A percentile compares a stretch with the other conserved stretches of the same genome.
Evolutionary conservation across 2,113 vertebrate genomes (phyloP).

Genomic region (Dermatemys mawii): DNA sequence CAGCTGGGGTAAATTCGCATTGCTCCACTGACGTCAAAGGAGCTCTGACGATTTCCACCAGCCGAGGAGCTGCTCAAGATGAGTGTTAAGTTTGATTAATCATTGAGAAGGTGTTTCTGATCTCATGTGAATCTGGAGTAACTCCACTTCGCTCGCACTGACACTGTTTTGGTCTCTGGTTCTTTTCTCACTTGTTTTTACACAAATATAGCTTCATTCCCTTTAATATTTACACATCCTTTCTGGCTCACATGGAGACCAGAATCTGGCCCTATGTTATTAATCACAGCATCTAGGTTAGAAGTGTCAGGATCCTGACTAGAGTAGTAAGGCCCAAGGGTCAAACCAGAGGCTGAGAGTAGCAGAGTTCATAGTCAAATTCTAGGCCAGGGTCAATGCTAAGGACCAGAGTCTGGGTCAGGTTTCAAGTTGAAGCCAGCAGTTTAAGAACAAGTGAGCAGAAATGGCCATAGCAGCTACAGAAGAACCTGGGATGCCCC

Average conservation of each 20-base stretch:
- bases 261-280: neutral
- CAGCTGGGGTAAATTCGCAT: neutral
- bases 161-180: neutral
- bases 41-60: neutral
- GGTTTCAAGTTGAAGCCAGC: too few relatives aligned
- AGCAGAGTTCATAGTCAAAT: too few relatives aligned
- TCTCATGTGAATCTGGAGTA: neutral
- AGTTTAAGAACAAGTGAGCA: too few relatives aligned
- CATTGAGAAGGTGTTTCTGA: neutral
- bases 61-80: rapidly evolving
- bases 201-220: neutral
- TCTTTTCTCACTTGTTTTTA: neutral
- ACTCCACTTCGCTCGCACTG: neutral
- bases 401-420: too few relatives aligned
- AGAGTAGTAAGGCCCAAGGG: too few relatives aligned
- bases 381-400: too few relatives aligned
- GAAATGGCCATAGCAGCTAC: too few relatives aligned
- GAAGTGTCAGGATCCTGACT: neutral
- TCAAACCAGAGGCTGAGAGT: too few relatives aligned
- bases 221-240: neutral
- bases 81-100: neutral
- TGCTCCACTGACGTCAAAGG: neutral
- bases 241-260: neutral
- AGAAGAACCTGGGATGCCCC: too few relatives aligned
- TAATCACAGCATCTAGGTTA: neutral